phyloP scores from a whole-genome alignment of 2,797 vertebrate genomes.

The Pogonophryne albipinna region DNA sequence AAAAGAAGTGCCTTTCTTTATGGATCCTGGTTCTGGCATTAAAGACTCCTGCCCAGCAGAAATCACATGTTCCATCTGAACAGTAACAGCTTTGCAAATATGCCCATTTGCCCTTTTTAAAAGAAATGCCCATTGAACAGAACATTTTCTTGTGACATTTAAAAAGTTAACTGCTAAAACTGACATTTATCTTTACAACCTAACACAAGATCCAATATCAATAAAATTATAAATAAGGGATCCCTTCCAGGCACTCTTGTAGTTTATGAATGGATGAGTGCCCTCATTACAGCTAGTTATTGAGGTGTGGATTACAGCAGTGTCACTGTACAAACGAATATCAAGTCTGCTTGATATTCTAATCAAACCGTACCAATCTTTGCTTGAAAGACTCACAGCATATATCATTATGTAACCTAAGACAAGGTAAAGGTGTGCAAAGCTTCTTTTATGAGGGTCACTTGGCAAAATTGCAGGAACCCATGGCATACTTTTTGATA shows the following conservation, averaged over 20 bases:
- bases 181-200: slow-evolving; percentile 60
- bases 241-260: accelerated
- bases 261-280: not conserved
- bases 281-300: not conserved
- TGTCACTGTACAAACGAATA: not conserved
- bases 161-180: slow-evolving; percentile 44
- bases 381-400: not conserved
- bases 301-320: not conserved
- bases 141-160: slow-evolving; percentile 44
- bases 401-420: not conserved
- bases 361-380: not conserved
- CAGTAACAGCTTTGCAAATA: slow-evolving; percentile 17
- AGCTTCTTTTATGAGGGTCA: not conserved
- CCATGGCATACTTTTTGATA: not conserved
- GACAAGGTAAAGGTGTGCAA: not conserved
- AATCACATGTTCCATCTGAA: slow-evolving; percentile 14
- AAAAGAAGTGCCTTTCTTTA: not conserved
- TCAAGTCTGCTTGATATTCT: not conserved
- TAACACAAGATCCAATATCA: slow-evolving; percentile 16
- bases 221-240: not conserved
- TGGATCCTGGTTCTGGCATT: not conserved
- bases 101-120: slow-evolving; percentile 45
- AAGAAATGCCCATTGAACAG: not conserved
- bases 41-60: not conserved
- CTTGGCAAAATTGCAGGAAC: not conserved